Evolutionary conservation across 2,113 vertebrate species (phyloP).

Genomic region (Epinephelus moara): DNA sequence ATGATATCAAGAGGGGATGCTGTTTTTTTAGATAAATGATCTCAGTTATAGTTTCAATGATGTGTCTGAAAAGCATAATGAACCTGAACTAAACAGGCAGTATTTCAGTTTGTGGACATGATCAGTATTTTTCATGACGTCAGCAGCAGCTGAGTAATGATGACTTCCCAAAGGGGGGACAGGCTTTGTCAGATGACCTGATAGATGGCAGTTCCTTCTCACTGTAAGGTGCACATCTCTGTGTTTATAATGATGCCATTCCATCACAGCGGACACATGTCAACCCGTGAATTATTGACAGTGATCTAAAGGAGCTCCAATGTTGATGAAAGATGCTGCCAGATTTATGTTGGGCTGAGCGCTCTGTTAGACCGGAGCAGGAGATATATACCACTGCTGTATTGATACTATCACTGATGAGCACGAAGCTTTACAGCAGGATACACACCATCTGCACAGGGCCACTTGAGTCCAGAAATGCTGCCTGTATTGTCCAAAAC

Average conservation of each 20-base stretch:
- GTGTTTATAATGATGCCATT: conserved; percentile 54
- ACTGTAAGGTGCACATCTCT: conserved; percentile 45
- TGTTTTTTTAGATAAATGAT: background rate
- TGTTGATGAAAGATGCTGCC: conserved; percentile 40
- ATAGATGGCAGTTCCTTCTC: conserved; percentile 38
- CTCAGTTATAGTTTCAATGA: background rate
- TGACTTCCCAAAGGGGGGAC: conserved; percentile 32
- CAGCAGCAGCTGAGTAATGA: conserved; percentile 52
- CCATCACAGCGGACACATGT: conserved; percentile 65
- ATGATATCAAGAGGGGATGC: background rate
- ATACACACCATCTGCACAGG: background rate
- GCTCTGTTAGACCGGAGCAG: conserved; percentile 24
- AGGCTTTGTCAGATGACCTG: conserved; percentile 43
- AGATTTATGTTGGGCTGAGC: conserved; percentile 39
- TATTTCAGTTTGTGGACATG: conserved; percentile 2
- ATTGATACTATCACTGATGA: conserved; percentile 24
- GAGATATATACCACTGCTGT: conserved; percentile 21
- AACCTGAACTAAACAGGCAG: conserved; percentile 17
- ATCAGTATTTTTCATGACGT: conserved; percentile 20
- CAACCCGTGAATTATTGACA: conserved; percentile 58
- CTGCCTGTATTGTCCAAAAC: background rate
- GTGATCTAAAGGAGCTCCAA: conserved; percentile 38
- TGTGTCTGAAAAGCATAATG: background rate
- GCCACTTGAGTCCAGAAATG: background rate
- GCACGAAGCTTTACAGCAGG: conserved; percentile 9